A percentile compares a stretch with the other conserved stretches of the same genome.
Evolutionary conservation across 2,113 vertebrate species (phyloP).

Genomic region (Mustela lutreola): DNA sequence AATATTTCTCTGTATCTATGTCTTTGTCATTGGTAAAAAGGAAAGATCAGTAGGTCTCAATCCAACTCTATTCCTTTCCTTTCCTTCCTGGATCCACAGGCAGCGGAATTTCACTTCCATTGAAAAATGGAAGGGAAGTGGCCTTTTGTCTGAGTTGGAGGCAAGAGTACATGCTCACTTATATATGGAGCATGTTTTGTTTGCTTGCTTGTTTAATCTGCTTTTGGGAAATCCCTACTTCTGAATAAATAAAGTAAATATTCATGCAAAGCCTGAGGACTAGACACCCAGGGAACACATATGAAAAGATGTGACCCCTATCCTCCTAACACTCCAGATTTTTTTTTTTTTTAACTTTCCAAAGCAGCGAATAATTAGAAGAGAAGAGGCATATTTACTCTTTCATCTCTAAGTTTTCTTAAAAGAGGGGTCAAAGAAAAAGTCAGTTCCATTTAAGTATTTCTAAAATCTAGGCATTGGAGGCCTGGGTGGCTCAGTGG

Average conservation of each 20-base stretch:
- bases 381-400: conserved; percentile 5
- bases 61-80: not conserved
- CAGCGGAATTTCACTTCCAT: not conserved
- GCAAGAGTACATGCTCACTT: not conserved
- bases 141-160: conserved; percentile 47
- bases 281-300: not conserved
- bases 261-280: not conserved
- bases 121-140: conserved; percentile 8
- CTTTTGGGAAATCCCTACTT: not conserved
- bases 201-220: not conserved
- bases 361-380: conserved; percentile 24
- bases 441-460: not conserved
- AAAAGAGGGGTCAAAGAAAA: not conserved
- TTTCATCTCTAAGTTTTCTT: conserved; percentile 41
- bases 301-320: not conserved
- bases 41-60: conserved; percentile 22
- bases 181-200: not conserved
- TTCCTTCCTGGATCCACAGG: conserved; percentile 59
- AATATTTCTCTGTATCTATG: not conserved
- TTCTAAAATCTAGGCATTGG: not conserved
- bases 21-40: conserved; percentile 20
- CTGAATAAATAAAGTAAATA: not conserved
- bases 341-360: not conserved
- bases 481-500: no score
- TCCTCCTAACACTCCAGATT: not conserved